Evolutionary conservation across 2,888 invertebrate genomes (phyloP).

Genomic region (Molorchus minor): DNA sequence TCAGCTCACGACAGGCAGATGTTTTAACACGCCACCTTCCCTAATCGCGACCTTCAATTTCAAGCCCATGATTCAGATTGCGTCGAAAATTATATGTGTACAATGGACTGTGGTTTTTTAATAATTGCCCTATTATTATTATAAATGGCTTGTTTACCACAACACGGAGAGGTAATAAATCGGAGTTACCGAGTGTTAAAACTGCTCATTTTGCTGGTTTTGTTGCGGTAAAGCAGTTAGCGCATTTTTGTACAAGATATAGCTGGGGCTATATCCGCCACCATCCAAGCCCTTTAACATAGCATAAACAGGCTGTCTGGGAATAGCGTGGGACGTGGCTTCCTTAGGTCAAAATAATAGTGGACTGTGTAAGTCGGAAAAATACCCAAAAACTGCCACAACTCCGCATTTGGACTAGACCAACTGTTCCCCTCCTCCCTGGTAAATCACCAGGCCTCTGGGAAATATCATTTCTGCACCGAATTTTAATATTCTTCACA

Average conservation of each 20-base stretch:
- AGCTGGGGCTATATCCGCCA: too few relatives aligned
- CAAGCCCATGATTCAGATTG: slow-evolving; percentile 30
- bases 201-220: background rate
- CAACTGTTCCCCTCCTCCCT: too few relatives aligned
- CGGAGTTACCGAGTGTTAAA: background rate
- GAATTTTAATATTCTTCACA: too few relatives aligned
- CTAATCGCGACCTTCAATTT: slow-evolving; percentile 29
- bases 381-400: too few relatives aligned
- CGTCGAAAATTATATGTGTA: slow-evolving; percentile 31
- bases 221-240: slow-evolving; percentile 7
- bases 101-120: slow-evolving; percentile 32
- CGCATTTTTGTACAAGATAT: slow-evolving; percentile 6
- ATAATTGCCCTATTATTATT: slow-evolving; percentile 38
- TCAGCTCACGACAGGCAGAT: slow-evolving; percentile 40
- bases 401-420: too few relatives aligned
- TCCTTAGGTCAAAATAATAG: too few relatives aligned
- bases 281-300: too few relatives aligned
- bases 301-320: too few relatives aligned
- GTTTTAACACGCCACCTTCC: slow-evolving; percentile 35
- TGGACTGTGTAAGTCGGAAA: too few relatives aligned
- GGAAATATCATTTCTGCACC: too few relatives aligned
- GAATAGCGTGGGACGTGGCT: too few relatives aligned
- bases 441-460: too few relatives aligned
- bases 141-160: slow-evolving; percentile 31
- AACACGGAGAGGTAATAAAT: slow-evolving; percentile 12